Evolutionary conservation across 2,797 vertebrate genomes (phyloP), one percentile per base, ranked within the genome.

Genomic region (Falco novaeseelandiae): DNA sequence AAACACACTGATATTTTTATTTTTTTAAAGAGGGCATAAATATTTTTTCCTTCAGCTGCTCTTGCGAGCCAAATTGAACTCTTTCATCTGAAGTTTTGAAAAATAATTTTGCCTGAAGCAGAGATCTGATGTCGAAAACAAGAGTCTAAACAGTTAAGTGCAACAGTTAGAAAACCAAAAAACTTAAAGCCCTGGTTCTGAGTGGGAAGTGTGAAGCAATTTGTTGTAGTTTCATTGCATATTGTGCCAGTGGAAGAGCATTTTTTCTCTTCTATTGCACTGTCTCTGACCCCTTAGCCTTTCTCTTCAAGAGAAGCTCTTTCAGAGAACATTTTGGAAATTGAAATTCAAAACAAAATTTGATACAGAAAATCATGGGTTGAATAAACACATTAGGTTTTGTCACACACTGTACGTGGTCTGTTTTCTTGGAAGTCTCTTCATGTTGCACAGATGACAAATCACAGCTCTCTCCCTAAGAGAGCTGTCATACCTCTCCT

Each of bases 201-300:
- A 88, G 94, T 86, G 73, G 90, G 91, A 96, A 93, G 91, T 81
- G 90, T 81, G 77, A 95, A 94, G 72, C 61, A 72, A 83, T 91
- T 83, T 86, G 77, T 44, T 44, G 42, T 16, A 44, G 42, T 44
- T 44, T 44, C 42, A 18, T 44, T 44, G 15, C 29, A 10, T 83
- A 27, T 70, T 89, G 36, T 96, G 61, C 65, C n/a, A 74, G 44
- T 61, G 49, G 51, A 73, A 74, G 51, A 71, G 54, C 25, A 32
- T 51, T 91, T 92, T 93, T 34, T 59, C 38, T 90, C 44, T 88
- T 34, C 17, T 67, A 0, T 73, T 83, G 16, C 23, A 51, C 51
- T 62, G 46, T 87, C 38, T 91, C 58, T 70, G 74, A 91, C n/a
- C 44, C 16, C 6, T 91, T 48, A 77, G 19, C 59, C 51, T 17